Conservation (phyloP, 2,888 invertebrate genomes). For the Calameuta pallipes region DNA sequence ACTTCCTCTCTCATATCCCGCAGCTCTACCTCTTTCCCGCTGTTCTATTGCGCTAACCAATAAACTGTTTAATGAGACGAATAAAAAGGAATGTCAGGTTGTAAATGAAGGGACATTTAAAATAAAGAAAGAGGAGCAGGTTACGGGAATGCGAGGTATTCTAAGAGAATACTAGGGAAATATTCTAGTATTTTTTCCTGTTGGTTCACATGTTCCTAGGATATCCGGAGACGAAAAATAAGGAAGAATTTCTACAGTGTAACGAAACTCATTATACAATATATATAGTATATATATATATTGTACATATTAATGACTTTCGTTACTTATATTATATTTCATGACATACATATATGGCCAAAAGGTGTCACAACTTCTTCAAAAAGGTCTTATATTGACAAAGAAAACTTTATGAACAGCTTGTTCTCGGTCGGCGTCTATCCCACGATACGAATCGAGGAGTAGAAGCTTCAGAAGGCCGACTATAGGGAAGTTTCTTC, state of each 20-base stretch:
- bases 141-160: neutral
- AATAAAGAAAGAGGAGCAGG: neutral
- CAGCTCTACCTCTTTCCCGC: neutral
- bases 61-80: neutral
- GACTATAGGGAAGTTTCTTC: conserved; percentile 28
- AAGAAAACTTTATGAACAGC: neutral
- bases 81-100: neutral
- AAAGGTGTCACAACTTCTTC: neutral
- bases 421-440: neutral
- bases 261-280: neutral
- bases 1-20: neutral
- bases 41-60: neutral
- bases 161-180: neutral
- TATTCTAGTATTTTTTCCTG: neutral
- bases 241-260: neutral
- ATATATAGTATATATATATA: too few species aligned
- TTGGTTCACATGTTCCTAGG: neutral
- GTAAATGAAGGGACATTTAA: neutral
- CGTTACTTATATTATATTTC: too few species aligned
- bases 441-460: neutral
- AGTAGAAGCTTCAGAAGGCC: conserved; percentile 10
- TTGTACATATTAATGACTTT: too few species aligned
- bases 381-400: neutral
- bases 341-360: neutral
- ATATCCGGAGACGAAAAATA: neutral